Base-by-base conservation (phyloP, 1,140 invertebrate species). In the Harpegnathos saltator region DNA sequence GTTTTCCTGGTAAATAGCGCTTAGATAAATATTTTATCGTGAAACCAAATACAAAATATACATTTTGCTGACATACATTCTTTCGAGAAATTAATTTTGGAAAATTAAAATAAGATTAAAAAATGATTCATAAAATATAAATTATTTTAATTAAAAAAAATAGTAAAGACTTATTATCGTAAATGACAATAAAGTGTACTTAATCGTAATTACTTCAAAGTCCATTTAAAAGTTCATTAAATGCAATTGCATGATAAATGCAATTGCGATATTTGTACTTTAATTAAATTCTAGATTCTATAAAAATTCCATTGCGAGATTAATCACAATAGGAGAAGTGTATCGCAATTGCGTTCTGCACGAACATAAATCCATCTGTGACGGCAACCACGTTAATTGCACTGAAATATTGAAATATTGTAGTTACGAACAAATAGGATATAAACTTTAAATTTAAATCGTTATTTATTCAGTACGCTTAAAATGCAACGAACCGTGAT, bases 341-440 rank as follows among this genome's bases (percentile, higher is more conserved):
- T 17, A 14, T 66, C 5, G 29, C 29, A 33, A 33, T 24, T 7
- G 11, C 19, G 4, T 65, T 5, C 66, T 65, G 19, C 9, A 2
- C n/a, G 9, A 65, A 77, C 1, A 65, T 77, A 77, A 77, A 65
- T 77, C 15, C 4, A 54, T 11, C n/a, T 54, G 44, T 75, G 63
- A 66, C 9, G 19, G 7, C 15, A 26, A 0, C 19, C 54, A 19
- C n/a, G 24, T 9, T 19, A 0, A 65, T 65, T 75, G 22, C n/a
- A 22, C 66, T 63, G 5, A 62, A 63, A 26, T 77, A 65, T 65
- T 63, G 12, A 75, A 63, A 26, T 77, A 65, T 77, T 66, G 19
- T 48, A 4, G 11, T 12, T 65, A 75, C n/a, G 26, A 54, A 52
- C n/a, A 52, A 50, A 75, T 75, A 52, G 26, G 33, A 65, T 77